Base-by-base conservation (phyloP, 2,797 vertebrate species). In the Serranus cabrilla region DNA sequence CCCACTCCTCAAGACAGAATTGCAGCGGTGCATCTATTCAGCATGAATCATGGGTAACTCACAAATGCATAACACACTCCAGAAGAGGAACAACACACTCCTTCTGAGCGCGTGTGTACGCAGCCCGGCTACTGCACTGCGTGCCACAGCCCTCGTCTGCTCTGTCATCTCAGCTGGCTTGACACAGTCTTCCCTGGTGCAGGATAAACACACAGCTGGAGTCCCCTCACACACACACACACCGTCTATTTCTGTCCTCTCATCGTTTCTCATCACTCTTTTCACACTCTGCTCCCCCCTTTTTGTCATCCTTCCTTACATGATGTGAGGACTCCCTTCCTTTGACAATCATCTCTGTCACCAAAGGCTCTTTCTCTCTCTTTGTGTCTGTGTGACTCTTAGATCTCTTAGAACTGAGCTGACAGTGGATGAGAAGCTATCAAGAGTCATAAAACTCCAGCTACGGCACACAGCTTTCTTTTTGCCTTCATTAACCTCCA, bases 161-260 rank as follows among this genome's bases (percentile, higher is more conserved):
- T 37, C 61, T 57, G 84, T 87, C 66, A 83, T 83, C 76, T 85
- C 85, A 82, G 76, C 84, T 81, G 78, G 75, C 56, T 71, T 72
- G 62, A 81, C 85, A 73, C 65, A 46, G 69, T 79, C 84, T 63
- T 76, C 71, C 75, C 50, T 37, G 59, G 71, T 82, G 70, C 81
- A 75, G 76, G 68, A 73, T 82, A 80, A 88, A 88, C 84, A 84
- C 80, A 74, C 86, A 85, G 84, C 89, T 82, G 83, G 82, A 85
- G 74, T 74, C 64, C 43, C 63, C 61, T 1, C 70, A 61, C 66
- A 69, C 52, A 65, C 52, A 57, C 39, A 61, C 56, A 69, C 74
- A 67, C 14, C 31, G 13, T 59, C 65, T 76, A 69, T 73, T 74
- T 75, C 57, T 40, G 71, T 71, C 59, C 43, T 21, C 47, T 72